Base-by-base conservation (phyloP, 1,140 invertebrate species). In the Brachionus rotundiformis region DNA sequence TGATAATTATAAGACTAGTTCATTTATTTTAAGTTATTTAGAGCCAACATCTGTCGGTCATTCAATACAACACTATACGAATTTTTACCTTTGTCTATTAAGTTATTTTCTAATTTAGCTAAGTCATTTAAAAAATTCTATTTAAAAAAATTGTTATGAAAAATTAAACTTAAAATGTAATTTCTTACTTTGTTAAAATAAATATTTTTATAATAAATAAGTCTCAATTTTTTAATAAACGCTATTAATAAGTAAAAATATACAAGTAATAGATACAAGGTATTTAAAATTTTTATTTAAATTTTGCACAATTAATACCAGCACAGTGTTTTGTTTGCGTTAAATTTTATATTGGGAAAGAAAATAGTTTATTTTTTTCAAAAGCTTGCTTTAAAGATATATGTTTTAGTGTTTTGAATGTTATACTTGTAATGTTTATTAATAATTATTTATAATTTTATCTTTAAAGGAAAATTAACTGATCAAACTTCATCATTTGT, bases 11-110 rank as follows among this genome's bases (percentile, higher is more conserved):
- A 27, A 63, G 29, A 36, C 63, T 16, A 68, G 27, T 36, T 36
- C 63, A 36, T 68, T 68, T 68, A 68, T 68, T 36, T 19, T 68
- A 33, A 68, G 63, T 68, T 68, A 68, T 68, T 36, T 68, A 68
- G 63, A 68, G 8, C 16, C 63, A 68, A 33, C 27, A 29, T 63
- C 61, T 3, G 25, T n/a, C 1, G 61, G 61, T 29, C 7, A 29
- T 29, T 33, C 25, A 63, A 63, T 63, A 5, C 25, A 63, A n/a
- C 1, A n/a, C 29, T 63, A 10, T 63, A 29, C 61, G 10, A 36
- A 68, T 36, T 33, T 19, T 10, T 68, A 33, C 29, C 33, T 68
- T 33, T 16, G 10, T 59, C 16, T 25, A 1, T 16, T 68, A 68
- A 16, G 3, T 68, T n/a, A n/a, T n/a, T 33, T 68, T 2, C 7